phyloP scores from a whole-genome alignment of 2,888 invertebrate genomes.

The Troides oblongomaculatus region DNA sequence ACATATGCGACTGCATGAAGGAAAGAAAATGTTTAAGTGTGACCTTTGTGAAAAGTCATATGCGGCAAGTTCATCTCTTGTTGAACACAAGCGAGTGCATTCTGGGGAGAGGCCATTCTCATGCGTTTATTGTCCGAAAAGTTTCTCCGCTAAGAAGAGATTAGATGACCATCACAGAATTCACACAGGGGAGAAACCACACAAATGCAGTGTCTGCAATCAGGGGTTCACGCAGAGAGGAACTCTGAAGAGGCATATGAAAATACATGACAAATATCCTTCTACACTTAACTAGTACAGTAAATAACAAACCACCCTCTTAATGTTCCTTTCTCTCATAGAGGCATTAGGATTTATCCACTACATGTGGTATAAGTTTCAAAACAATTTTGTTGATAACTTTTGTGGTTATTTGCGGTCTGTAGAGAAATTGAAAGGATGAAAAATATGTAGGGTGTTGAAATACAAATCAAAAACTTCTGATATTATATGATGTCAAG shows the following conservation, averaged over 20 bases:
- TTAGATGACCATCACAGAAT: conserved; percentile 63
- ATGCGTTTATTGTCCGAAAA: conserved; percentile 61
- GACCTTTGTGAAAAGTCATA: conserved; percentile 66
- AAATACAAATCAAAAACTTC: too few relatives aligned
- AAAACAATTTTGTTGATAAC: too few relatives aligned
- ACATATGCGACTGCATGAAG: conserved; percentile 66
- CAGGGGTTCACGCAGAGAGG: conserved; percentile 69
- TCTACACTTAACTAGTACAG: conserved; percentile 18
- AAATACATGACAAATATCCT: conserved; percentile 57
- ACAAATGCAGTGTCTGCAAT: conserved; percentile 62
- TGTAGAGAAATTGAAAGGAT: too few relatives aligned
- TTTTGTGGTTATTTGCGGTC: too few relatives aligned
- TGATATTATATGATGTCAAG: too few relatives aligned
- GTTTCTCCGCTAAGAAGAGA: conserved; percentile 61
- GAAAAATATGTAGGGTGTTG: too few relatives aligned
- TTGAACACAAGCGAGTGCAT: conserved; percentile 69
- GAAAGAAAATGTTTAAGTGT: conserved; percentile 62
- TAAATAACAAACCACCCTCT: too few relatives aligned
- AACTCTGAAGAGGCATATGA: conserved; percentile 68
- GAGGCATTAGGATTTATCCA: too few relatives aligned
- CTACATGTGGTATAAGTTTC: too few relatives aligned
- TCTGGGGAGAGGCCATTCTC: conserved; percentile 64
- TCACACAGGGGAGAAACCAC: conserved; percentile 70
- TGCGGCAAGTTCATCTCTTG: conserved; percentile 51
- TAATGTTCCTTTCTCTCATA: too few relatives aligned